Conservation (phyloP, 2,888 invertebrate genomes). For the Chymomyza caudatula region DNA sequence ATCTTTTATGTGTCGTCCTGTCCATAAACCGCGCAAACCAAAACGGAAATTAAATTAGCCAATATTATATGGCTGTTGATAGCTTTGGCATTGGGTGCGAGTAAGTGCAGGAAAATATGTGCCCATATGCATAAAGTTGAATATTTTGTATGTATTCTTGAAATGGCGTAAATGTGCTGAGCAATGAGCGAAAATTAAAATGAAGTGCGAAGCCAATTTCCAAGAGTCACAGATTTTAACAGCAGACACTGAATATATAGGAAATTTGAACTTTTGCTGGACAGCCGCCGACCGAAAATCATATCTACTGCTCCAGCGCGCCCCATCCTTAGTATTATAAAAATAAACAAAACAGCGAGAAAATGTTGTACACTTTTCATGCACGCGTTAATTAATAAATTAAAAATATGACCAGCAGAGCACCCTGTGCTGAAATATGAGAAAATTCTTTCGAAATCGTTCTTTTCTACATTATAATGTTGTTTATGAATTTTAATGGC, state of each 20-base stretch:
- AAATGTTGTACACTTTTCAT: constrained; percentile 22
- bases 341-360: constrained; percentile 53
- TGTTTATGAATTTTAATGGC: constrained; percentile 61
- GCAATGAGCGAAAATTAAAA: constrained; percentile 27
- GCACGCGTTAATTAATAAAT: constrained; percentile 43
- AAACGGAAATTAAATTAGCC: constrained; percentile 38
- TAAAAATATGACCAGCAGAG: not conserved
- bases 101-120: not conserved
- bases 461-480: constrained; percentile 16
- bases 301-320: constrained; percentile 30
- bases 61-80: constrained; percentile 10
- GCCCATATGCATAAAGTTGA: constrained; percentile 9
- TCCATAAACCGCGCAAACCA: not conserved
- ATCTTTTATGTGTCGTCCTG: not conserved
- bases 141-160: too few relatives aligned
- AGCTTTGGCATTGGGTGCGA: not conserved
- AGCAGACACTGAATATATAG: constrained; percentile 27
- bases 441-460: constrained; percentile 24
- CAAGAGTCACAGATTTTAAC: constrained; percentile 24
- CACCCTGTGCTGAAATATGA: constrained; percentile 1
- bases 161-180: constrained; percentile 17
- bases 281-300: constrained; percentile 23
- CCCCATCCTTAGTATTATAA: constrained; percentile 41
- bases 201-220: constrained; percentile 68
- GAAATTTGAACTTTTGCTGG: constrained; percentile 47